Percentiles rank a stretch among this genome's conserved stretches.
Conservation (phyloP, 37 sponge, comb jelly and placozoan genomes). For the Tethya wilhelma region DNA sequence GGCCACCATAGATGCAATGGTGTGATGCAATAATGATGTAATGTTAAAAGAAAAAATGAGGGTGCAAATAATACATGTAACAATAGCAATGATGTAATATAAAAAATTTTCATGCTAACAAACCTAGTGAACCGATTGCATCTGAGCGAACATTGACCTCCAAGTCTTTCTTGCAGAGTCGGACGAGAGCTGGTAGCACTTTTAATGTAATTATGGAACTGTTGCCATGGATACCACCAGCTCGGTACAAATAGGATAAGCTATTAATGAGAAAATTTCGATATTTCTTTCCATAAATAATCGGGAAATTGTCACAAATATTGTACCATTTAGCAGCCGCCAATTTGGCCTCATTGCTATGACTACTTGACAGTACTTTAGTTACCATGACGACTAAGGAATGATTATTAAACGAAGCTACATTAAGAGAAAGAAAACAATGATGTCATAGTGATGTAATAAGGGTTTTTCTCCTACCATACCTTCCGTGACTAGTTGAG, state of each 20-base stretch:
- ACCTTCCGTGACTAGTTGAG: slow-evolving; percentile 13
- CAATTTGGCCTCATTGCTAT: slow-evolving; percentile 34
- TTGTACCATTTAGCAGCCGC: slow-evolving; percentile 39
- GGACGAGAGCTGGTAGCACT: slow-evolving; percentile 34
- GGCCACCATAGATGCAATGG: too few relatives aligned
- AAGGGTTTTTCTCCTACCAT: background rate
- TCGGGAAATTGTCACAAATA: background rate
- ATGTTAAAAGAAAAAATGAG: too few relatives aligned
- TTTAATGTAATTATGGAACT: slow-evolving; percentile 11
- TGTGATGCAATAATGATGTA: too few relatives aligned
- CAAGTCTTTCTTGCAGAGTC: slow-evolving; percentile 1
- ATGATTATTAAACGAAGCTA: slow-evolving; percentile 16
- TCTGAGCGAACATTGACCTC: background rate
- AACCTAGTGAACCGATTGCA: slow-evolving; percentile 23
- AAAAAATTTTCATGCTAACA: too few relatives aligned
- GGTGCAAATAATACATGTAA: too few relatives aligned
- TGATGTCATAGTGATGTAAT: background rate
- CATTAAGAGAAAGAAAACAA: background rate
- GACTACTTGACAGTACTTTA: slow-evolving; percentile 20
- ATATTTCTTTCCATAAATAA: too few relatives aligned
- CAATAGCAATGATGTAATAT: too few relatives aligned
- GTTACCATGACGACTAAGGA: slow-evolving; percentile 7
- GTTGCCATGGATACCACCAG: slow-evolving; percentile 6
- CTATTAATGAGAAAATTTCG: too few relatives aligned
- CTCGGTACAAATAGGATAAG: slow-evolving; percentile 32